Percentiles rank a stretch among this genome's conserved stretches.
Evolutionary conservation across 2,888 invertebrate genomes (phyloP).

Genomic region (Rhabditoides inermis): DNA sequence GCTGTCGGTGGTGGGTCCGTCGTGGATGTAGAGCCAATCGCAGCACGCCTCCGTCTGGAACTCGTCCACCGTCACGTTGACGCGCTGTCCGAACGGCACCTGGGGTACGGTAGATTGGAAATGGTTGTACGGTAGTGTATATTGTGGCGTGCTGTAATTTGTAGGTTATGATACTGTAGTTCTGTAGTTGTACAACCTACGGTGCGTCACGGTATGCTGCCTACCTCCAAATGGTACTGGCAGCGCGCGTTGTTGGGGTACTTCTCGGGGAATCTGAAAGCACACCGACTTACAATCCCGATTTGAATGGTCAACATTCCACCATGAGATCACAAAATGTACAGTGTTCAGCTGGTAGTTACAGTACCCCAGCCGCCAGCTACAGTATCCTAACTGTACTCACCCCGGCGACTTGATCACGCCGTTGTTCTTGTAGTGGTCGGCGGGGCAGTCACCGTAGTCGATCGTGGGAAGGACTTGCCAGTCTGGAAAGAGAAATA

Average conservation of each 20-base stretch:
- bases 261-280: not conserved
- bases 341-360: no score
- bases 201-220: no score
- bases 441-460: not conserved
- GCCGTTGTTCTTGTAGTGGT: not conserved
- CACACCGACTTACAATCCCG: not conserved
- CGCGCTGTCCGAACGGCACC: not conserved
- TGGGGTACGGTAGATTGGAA: no score
- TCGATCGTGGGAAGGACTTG: not conserved
- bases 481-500: not conserved
- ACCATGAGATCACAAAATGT: no score
- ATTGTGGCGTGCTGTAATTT: no score
- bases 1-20: not conserved
- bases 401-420: not conserved
- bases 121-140: no score
- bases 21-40: not conserved
- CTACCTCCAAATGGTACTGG: not conserved
- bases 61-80: not conserved
- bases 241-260: not conserved
- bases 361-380: no score
- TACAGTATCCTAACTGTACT: no score
- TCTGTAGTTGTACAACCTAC: no score
- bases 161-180: no score
- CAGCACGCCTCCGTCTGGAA: not conserved
- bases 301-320: not conserved